These are phyloP conservation scores for Xylota segnis DNA, from an alignment of 2,888 invertebrate genomes.

Conservation along the genomic window DNA sequence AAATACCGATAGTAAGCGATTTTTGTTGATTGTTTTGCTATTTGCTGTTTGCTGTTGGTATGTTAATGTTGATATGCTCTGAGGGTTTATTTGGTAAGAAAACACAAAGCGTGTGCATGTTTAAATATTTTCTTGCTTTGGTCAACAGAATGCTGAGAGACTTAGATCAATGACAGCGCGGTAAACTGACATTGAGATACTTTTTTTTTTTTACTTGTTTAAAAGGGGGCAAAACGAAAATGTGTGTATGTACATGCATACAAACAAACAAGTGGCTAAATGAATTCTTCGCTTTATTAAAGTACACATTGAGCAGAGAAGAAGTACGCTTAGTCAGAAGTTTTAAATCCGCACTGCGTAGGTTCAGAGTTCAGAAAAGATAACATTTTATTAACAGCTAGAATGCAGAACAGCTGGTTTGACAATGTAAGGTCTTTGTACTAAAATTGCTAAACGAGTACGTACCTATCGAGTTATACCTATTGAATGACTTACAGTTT, in stretches of 20 bases:
- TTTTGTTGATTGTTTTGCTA: slow-evolving; percentile 41
- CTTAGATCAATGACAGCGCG: slow-evolving; percentile 50
- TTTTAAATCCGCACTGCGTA: not conserved
- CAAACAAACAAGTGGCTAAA: not conserved
- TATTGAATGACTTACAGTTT: no score
- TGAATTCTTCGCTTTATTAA: not conserved
- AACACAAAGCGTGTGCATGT: slow-evolving; percentile 7
- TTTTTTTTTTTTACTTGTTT: slow-evolving; percentile 1
- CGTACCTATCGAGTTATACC: no score
- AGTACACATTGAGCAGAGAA: not conserved
- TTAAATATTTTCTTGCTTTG: slow-evolving; percentile 30
- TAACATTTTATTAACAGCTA: no score
- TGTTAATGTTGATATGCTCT: slow-evolving; percentile 23
- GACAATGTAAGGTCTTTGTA: no score
- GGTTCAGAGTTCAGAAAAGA: no score
- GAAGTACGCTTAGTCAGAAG: not conserved
- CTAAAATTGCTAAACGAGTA: no score
- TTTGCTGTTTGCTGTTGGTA: slow-evolving; percentile 30
- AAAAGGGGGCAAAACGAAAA: not conserved
- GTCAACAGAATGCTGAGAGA: slow-evolving; percentile 35
- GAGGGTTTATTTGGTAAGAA: slow-evolving; percentile 30
- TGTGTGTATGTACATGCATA: not conserved
- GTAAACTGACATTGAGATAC: slow-evolving; percentile 51
- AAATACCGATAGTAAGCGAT: slow-evolving; percentile 27
- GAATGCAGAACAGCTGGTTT: no score